Evolutionary conservation across 2,797 vertebrate genomes (phyloP).

Genomic region (Xyrichtys novacula): DNA sequence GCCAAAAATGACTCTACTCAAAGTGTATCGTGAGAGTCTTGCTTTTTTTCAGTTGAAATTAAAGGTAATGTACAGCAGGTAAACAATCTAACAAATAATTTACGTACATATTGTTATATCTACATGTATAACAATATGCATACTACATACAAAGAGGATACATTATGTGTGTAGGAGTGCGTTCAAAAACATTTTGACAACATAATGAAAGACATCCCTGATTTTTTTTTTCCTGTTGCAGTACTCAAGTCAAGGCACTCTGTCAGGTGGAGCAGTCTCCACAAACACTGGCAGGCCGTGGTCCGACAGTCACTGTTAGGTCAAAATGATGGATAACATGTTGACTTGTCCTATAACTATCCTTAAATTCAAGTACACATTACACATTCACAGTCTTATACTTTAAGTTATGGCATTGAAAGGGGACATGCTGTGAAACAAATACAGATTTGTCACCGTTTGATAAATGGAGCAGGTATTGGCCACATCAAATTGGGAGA

Average conservation of each 20-base stretch:
- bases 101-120: no score
- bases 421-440: neutral
- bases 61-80: neutral
- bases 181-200: conserved; percentile 40
- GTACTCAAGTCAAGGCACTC: conserved; percentile 83
- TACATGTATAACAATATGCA: no score
- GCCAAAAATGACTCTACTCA: neutral
- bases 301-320: conserved; percentile 34
- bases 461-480: neutral
- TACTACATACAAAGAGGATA: no score
- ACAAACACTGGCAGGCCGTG: conserved; percentile 23
- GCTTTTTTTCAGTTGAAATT: conserved; percentile 1
- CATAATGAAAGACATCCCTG: conserved; percentile 68
- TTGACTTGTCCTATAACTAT: conserved; percentile 37
- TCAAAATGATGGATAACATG: conserved; percentile 25
- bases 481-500: neutral
- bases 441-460: neutral
- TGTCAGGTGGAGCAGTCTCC: conserved; percentile 50
- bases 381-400: neutral
- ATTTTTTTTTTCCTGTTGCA: conserved; percentile 58
- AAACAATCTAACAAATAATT: neutral
- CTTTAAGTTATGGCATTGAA: neutral
- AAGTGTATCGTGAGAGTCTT: neutral
- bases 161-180: conserved; percentile 22
- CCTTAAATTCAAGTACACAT: neutral